These are phyloP conservation scores for Polypterus senegalus DNA, from an alignment of 2,113 vertebrate genomes.

Conservation along the genomic window DNA sequence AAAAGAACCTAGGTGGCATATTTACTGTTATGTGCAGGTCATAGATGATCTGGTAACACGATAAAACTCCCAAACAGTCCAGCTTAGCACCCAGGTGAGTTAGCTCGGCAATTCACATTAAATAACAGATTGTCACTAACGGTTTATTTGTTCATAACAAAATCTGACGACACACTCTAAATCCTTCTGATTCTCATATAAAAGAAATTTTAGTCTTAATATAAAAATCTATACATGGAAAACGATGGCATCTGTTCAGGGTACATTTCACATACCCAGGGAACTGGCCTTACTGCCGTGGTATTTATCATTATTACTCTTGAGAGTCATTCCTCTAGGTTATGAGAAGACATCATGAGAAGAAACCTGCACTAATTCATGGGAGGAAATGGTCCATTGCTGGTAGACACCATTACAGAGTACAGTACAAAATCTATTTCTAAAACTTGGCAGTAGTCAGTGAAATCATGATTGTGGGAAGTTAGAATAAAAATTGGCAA, in stretches of 20 bases:
- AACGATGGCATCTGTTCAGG: not conserved
- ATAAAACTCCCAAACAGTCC: too few relatives aligned
- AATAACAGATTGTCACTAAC: too few relatives aligned
- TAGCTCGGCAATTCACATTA: too few relatives aligned
- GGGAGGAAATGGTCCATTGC: not conserved
- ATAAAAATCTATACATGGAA: not conserved
- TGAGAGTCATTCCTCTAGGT: not conserved
- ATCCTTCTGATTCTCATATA: too few relatives aligned
- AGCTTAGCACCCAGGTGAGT: too few relatives aligned
- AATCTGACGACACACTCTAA: too few relatives aligned
- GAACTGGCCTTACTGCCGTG: not conserved
- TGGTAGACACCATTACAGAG: not conserved
- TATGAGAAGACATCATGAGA: slow-evolving; percentile 2
- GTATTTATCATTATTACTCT: not conserved
- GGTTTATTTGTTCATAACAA: too few relatives aligned
- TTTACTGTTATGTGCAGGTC: too few relatives aligned
- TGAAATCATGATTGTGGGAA: not conserved
- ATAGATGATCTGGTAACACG: too few relatives aligned
- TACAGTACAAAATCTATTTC: not conserved
- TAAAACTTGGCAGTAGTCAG: not conserved
- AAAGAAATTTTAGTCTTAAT: too few relatives aligned
- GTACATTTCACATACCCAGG: not conserved
- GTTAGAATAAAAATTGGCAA: not conserved
- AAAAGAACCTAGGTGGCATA: too few relatives aligned
- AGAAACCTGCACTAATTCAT: not conserved